Base-by-base conservation (phyloP, 1,140 invertebrate species). In the Holotrichia oblita region DNA sequence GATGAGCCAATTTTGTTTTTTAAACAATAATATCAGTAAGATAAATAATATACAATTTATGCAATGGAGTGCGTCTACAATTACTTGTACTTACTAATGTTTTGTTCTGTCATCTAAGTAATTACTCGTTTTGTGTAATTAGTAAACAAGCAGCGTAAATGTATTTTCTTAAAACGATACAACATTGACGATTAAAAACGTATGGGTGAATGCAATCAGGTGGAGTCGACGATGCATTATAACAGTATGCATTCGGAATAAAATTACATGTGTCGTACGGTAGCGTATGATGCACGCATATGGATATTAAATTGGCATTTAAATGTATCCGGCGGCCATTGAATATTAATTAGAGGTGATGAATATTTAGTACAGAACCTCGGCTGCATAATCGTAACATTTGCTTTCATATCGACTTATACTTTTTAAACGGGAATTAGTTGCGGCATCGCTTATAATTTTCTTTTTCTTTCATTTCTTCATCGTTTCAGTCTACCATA, bases 251-350 rank as follows among this genome's bases (percentile, higher is more conserved):
- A 7, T 14, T 22, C 61, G 20, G 61, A 69, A 69, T 69, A 69
- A 69, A 27, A 69, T 69, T 27, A 22, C 8, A 34, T 22, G 61
- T 27, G 61, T 69, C 22, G 22, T 69, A 69, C 61, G 24, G 61
- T 69, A 69, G 61, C 61, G 22, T 34, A 69, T 27, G 61, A 69
- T 69, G 61, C 61, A 69, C 22, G 22, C 12, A 69, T 69, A 69
- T 69, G 17, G 61, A 69, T 69, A 69, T 69, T 69, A 69, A 69
- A 69, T 69, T 69, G 61, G 61, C 61, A 69, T 69, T 69, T 69
- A 69, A 69, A 69, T 69, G 61, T 69, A 69, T 69, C 22, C 61
- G 61, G 17, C 22, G 61, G 6, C 22, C 22, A 10, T 22, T 69
- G 61, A 69, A 69, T 69, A 69, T 69, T 69, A 69, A 69, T 69